Evolutionary conservation across 2,797 vertebrate species (phyloP), one percentile per base, ranked within the genome.

Genomic region (Sarcophilus harrisii): DNA sequence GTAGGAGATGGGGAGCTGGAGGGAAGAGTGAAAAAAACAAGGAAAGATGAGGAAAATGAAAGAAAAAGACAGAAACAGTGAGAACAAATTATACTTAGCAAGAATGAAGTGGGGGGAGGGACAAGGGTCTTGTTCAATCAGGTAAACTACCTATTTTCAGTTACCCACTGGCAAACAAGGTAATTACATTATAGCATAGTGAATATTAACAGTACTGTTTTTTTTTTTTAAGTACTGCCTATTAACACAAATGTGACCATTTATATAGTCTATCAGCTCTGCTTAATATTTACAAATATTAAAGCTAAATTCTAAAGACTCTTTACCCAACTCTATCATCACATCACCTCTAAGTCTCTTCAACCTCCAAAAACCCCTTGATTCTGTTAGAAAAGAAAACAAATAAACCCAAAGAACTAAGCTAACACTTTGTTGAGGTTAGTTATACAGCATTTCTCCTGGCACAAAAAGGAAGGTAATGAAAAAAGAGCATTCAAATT

Each of bases 281-380:
- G 21, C 16, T 59, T 91, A 91, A 96, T 32, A 95, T 54, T 93
- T 87, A 95, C 93, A 96, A 0, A 57, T 95, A 92, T 92, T 95
- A 92, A 96, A 95, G 60, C 14, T 89, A 57, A 97, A 95, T 96
- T 49, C 62, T 11, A 96, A 58, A 92, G 11, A 0, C 81, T 66
- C 57, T 49, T 91, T 45, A 59, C 10, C 5, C 49, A 94, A 52
- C 38, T 94, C 73, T 94, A 45, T 24, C 38, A 45, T 45, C 38
- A 45, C 38, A 87, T 45, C 21, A 49, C 21, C 38, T 81, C 66
- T 81, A 18, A 87, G 21, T 49, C 73, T 87, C 73, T 38, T 30
- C 38, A 49, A 49, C 38, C 3, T 87, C 38, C 21, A 45, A 38
- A 87, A 87, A 87, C 49, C 24, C 5, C 38, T 27, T 87, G 11